A percentile compares a stretch with the other conserved stretches of the same genome.
Evolutionary conservation across 2,888 invertebrate species (phyloP).

Genomic region (Ypsolopha scabrella): DNA sequence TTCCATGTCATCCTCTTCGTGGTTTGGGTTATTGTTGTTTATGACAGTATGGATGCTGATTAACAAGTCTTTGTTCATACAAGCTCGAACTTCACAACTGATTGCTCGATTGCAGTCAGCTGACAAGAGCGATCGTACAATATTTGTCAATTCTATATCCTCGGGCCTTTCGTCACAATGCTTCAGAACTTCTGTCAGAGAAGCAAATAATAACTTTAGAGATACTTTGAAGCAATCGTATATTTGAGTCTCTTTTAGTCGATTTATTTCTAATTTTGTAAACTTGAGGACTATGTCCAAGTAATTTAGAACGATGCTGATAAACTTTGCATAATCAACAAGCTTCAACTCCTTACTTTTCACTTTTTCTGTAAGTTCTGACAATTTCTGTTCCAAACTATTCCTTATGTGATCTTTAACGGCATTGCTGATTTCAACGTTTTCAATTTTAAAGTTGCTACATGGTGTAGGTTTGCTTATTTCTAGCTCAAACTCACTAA

Average conservation of each 20-base stretch:
- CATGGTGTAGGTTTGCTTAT: conserved; percentile 9
- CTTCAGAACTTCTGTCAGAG: conserved; percentile 24
- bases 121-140: conserved; percentile 27
- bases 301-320: conserved; percentile 26
- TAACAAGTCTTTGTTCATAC: conserved; percentile 37
- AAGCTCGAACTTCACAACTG: conserved; percentile 23
- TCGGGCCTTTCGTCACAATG: conserved; percentile 22
- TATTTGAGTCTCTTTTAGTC: conserved; percentile 20
- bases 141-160: conserved; percentile 30
- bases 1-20: conserved; percentile 28
- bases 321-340: conserved; percentile 24
- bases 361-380: conserved; percentile 15
- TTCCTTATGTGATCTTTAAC: conserved; percentile 16
- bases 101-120: conserved; percentile 27
- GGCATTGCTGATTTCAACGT: conserved; percentile 21
- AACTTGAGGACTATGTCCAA: conserved; percentile 30
- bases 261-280: conserved; percentile 19
- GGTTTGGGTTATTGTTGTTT: conserved; percentile 22
- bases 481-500: conserved; percentile 44
- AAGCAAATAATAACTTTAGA: conserved; percentile 24
- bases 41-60: conserved; percentile 37
- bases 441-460: conserved; percentile 11
- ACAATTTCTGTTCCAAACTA: conserved; percentile 23
- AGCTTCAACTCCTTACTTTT: conserved; percentile 18
- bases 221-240: conserved; percentile 21